Evolutionary conservation across 2,797 vertebrate genomes (phyloP).

Genomic region (Siniperca undulata): DNA sequence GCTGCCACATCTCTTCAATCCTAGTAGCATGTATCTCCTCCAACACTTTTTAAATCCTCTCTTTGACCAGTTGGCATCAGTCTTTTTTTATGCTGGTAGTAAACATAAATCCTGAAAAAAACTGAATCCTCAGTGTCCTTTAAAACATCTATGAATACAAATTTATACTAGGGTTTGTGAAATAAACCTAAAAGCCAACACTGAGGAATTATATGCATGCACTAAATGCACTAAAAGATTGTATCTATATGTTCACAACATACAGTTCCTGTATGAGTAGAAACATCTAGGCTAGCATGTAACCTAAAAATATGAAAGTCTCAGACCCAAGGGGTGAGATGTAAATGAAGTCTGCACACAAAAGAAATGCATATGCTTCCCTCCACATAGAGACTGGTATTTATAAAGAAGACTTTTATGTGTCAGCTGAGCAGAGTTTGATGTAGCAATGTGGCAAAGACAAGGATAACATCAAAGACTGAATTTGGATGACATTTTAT

Average conservation of each 20-base stretch:
- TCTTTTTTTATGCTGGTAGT: conserved; percentile 24
- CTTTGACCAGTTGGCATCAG: conserved; percentile 27
- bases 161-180: neutral
- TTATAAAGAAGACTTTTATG: conserved; percentile 60
- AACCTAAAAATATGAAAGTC: conserved; percentile 47
- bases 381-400: conserved; percentile 28
- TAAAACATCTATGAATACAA: conserved; percentile 26
- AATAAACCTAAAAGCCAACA: conserved; percentile 20
- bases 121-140: conserved; percentile 31
- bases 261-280: conserved; percentile 7
- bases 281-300: conserved; percentile 15
- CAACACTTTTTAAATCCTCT: conserved; percentile 30
- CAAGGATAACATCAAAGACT: conserved; percentile 70
- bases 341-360: conserved; percentile 52
- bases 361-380: conserved; percentile 49
- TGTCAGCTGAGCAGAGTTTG: conserved; percentile 58
- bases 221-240: neutral
- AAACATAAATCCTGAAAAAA: conserved; percentile 11
- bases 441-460: conserved; percentile 53
- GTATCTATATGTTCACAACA: neutral
- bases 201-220: neutral
- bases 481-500: conserved; percentile 63
- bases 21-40: neutral
- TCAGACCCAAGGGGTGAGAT: conserved; percentile 46
- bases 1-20: conserved; percentile 42